These are phyloP conservation scores for Suncus etruscus DNA, from an alignment of 2,113 vertebrate species.

Conservation along the genomic window DNA sequence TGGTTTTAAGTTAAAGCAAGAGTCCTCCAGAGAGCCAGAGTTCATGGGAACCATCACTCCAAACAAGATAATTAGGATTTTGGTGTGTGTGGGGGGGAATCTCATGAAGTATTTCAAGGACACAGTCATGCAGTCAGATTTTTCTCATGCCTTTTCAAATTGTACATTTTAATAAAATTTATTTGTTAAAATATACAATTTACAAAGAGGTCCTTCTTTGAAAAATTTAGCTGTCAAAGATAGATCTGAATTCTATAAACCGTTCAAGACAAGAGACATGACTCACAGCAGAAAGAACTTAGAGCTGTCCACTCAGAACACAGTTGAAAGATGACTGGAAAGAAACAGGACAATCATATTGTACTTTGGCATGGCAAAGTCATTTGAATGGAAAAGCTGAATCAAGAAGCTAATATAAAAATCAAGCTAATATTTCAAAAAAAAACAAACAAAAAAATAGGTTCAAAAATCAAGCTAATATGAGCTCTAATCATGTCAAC, in stretches of 20 bases:
- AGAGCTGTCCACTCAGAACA: constrained; percentile 21
- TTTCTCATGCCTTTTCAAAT: constrained; percentile 25
- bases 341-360: neutral
- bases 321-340: neutral
- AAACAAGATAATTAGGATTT: constrained; percentile 36
- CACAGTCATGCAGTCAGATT: neutral
- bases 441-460: too few relatives aligned
- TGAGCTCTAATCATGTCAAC: too few relatives aligned
- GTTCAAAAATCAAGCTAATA: too few relatives aligned
- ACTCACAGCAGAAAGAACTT: constrained; percentile 51
- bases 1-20: neutral
- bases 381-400: neutral
- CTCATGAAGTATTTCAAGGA: constrained; percentile 55
- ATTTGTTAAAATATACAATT: constrained; percentile 19
- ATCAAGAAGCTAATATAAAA: constrained; percentile 8
- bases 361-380: neutral
- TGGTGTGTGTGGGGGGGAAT: neutral
- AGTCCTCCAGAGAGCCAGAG: constrained; percentile 47
- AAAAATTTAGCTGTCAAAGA: constrained; percentile 49
- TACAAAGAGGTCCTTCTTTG: neutral
- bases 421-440: neutral
- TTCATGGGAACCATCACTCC: constrained; percentile 23
- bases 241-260: constrained; percentile 49
- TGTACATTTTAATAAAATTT: constrained; percentile 44
- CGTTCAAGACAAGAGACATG: constrained; percentile 26